Percentiles rank a stretch among this genome's conserved stretches.
These are phyloP conservation scores for Machimus atricapillus DNA, from an alignment of 2,888 invertebrate species.

Conservation along the genomic window DNA sequence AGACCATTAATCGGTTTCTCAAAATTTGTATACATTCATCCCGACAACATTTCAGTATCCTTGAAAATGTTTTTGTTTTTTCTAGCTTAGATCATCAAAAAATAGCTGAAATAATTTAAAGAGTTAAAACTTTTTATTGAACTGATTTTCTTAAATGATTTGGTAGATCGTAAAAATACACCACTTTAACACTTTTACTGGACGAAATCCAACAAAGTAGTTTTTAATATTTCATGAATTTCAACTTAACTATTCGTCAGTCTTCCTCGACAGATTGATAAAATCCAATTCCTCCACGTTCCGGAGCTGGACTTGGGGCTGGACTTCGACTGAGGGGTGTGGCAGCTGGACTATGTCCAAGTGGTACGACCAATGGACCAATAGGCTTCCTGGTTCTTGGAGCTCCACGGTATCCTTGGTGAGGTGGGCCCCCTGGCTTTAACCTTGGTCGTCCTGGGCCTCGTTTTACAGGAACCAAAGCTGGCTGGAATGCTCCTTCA, in stretches of 20 bases:
- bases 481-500: slow-evolving; percentile 47
- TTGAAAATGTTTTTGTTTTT: background rate
- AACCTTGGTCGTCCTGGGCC: slow-evolving; percentile 75
- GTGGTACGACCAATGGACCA: slow-evolving; percentile 59
- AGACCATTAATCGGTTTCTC: background rate
- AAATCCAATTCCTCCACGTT: slow-evolving; percentile 49
- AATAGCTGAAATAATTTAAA: background rate
- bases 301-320: slow-evolving; percentile 57
- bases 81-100: background rate
- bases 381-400: slow-evolving; percentile 67
- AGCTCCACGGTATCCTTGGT: slow-evolving; percentile 69
- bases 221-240: background rate
- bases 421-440: slow-evolving; percentile 70
- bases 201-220: background rate
- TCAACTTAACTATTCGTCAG: slow-evolving; percentile 7
- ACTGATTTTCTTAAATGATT: background rate
- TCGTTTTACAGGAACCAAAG: slow-evolving; percentile 63
- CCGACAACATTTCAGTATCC: background rate
- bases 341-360: slow-evolving; percentile 59
- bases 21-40: background rate
- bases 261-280: slow-evolving; percentile 48
- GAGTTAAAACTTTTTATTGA: background rate
- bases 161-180: background rate
- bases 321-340: slow-evolving; percentile 59
- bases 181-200: background rate